Evolutionary conservation across 2,113 vertebrate species (phyloP).

Genomic region (Albula glossodonta): DNA sequence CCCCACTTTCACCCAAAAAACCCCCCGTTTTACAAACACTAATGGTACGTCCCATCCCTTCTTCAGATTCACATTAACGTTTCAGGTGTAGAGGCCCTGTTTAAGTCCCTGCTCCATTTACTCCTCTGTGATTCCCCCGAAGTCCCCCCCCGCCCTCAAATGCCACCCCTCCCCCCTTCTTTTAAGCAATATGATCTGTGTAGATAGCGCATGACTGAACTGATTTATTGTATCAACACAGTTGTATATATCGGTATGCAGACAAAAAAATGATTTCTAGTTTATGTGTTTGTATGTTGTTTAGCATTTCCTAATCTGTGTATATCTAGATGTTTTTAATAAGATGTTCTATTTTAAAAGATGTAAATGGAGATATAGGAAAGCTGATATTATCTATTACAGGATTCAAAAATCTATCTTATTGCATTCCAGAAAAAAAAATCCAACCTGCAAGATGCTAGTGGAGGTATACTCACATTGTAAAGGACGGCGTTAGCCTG

Average conservation of each 20-base stretch:
- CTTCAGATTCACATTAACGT: conserved; percentile 74
- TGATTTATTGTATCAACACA: conserved; percentile 91
- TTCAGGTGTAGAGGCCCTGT: conserved; percentile 74
- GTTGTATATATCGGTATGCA: conserved; percentile 98
- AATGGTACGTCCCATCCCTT: conserved; percentile 65
- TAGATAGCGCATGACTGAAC: conserved; percentile 99
- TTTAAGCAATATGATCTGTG: conserved; percentile 99
- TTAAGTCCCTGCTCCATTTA: conserved; percentile 56
- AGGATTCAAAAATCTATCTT: conserved; percentile 90
- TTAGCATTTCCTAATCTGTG: conserved; percentile 98
- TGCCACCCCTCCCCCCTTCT: conserved; percentile 78
- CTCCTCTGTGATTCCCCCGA: conserved; percentile 27
- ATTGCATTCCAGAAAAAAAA: conserved; percentile 89
- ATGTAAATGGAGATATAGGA: conserved; percentile 99
- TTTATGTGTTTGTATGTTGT: conserved; percentile 99
- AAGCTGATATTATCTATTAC: conserved; percentile 91
- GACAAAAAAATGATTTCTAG: conserved; percentile 92
- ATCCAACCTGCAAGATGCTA: conserved; percentile 82
- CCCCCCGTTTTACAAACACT: conserved; percentile 55
- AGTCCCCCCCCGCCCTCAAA: conserved; percentile 41
- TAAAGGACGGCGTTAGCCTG: conserved; percentile 90
- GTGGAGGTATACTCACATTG: conserved; percentile 83
- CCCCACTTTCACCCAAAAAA: conserved; percentile 39
- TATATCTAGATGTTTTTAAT: conserved; percentile 99
- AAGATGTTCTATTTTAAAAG: conserved; percentile 99